Conservation (phyloP, 2,113 vertebrate species). For the Cinclus mexicanus region DNA sequence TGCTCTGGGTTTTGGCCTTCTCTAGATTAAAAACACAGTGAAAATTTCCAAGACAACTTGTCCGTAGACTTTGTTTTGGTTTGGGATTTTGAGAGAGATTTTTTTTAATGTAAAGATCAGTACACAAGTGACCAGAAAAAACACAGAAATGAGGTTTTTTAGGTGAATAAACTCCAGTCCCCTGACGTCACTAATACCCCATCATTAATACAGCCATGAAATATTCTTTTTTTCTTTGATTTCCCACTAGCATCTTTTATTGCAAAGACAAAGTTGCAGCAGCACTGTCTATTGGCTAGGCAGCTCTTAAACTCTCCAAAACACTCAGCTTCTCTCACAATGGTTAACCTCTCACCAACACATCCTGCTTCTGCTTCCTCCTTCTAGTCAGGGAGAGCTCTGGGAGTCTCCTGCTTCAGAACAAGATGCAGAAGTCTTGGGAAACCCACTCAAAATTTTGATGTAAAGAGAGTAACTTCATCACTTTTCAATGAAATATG, state of each 20-base stretch:
- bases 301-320: neutral
- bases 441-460: neutral
- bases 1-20: neutral
- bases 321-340: neutral
- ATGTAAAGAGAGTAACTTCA: neutral
- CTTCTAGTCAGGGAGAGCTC: neutral
- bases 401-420: neutral
- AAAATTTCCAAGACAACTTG: neutral
- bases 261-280: neutral
- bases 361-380: neutral
- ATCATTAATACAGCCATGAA: neutral
- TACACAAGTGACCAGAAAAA: neutral
- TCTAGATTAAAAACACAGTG: neutral
- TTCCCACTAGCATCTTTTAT: neutral
- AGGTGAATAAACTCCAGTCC: neutral
- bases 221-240: neutral
- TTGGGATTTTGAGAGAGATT: neutral
- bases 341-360: neutral
- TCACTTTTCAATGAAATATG: neutral
- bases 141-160: neutral
- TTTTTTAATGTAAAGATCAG: neutral
- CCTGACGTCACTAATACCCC: neutral
- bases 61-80: too few relatives aligned
- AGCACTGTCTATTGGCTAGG: neutral
- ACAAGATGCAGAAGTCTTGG: neutral